phyloP scores from a whole-genome alignment of 2,797 vertebrate genomes.

The Cirrhinus mrigala region DNA sequence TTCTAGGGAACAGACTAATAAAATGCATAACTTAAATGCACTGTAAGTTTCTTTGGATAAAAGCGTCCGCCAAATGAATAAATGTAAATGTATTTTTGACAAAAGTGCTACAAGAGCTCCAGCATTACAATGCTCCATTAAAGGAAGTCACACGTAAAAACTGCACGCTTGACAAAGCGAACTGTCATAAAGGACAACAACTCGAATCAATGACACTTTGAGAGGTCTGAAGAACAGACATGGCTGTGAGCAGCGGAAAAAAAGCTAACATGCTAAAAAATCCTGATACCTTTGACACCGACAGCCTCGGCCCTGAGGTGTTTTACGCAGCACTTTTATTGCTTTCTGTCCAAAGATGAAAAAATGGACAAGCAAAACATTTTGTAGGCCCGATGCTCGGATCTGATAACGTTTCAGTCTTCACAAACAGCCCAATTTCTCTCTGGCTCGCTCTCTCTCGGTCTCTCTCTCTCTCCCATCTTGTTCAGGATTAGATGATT shows the following conservation, averaged over 20 bases:
- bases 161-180: conserved; percentile 6
- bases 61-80: not conserved
- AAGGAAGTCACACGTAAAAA: not conserved
- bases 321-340: conserved; percentile 43
- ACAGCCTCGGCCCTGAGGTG: conserved; percentile 38
- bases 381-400: conserved; percentile 59
- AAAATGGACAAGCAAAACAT: conserved; percentile 59
- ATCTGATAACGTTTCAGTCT: conserved; percentile 58
- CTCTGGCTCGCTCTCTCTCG: conserved; percentile 22
- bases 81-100: conserved; percentile 4
- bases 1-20: not conserved
- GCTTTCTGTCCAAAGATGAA: conserved; percentile 57
- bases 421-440: conserved; percentile 46
- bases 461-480: conserved; percentile 64
- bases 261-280: conserved; percentile 44
- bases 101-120: conserved; percentile 6
- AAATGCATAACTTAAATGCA: not conserved
- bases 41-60: not conserved
- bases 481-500: conserved; percentile 89
- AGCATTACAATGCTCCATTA: conserved; percentile 10
- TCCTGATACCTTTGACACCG: conserved; percentile 36
- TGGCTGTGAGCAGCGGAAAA: conserved; percentile 5
- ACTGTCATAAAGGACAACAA: conserved; percentile 44
- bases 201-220: conserved; percentile 33
- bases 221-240: conserved; percentile 27